Evolutionary conservation across 2,797 vertebrate genomes (phyloP).

Genomic region (Melanogrammus aeglefinus): DNA sequence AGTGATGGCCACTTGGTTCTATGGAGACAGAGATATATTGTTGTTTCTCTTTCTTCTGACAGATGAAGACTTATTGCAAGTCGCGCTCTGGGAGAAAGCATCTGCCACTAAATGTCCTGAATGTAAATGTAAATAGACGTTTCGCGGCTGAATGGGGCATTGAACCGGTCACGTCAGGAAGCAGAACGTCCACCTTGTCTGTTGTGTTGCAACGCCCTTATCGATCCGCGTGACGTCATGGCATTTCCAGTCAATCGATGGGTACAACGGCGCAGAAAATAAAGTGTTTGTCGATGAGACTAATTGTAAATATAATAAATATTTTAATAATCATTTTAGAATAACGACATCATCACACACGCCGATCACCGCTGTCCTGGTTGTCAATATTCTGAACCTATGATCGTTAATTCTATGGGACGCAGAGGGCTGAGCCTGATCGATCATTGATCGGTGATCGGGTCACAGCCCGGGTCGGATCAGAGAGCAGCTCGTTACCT

Average conservation of each 20-base stretch:
- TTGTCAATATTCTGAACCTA: background rate
- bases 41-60: too few species aligned
- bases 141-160: background rate
- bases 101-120: too few species aligned
- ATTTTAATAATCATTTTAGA: background rate
- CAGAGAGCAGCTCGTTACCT: constrained; percentile 66
- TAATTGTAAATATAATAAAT: background rate
- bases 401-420: too few species aligned
- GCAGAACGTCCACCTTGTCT: too few species aligned
- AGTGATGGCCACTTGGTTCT: too few species aligned
- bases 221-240: constrained; percentile 3
- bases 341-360: too few species aligned
- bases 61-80: too few species aligned
- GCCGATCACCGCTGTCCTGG: too few species aligned
- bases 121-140: too few species aligned
- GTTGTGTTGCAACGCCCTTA: background rate
- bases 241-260: constrained; percentile 13
- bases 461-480: background rate
- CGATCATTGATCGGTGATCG: background rate
- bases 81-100: too few species aligned
- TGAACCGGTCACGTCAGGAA: background rate
- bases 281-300: background rate
- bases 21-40: too few species aligned
- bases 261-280: background rate
- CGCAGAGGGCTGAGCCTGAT: background rate